A percentile compares a stretch with the other conserved stretches of the same genome.
phyloP scores from a whole-genome alignment of 2,888 invertebrate genomes.

The Melikaiella ostensackeni region DNA sequence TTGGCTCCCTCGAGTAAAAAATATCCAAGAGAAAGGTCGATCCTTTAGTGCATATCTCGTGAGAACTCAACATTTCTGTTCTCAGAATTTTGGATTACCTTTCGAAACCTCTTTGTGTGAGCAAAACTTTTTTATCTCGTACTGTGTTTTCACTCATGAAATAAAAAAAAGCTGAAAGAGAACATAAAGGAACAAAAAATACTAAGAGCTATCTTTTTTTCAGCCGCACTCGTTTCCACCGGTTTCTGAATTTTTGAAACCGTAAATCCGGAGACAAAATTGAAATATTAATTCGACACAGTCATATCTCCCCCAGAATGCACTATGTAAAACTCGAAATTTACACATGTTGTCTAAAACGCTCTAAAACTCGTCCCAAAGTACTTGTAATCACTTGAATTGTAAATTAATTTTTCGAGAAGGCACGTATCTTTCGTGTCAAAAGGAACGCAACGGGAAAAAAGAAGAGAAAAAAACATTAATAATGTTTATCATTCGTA shows the following conservation, averaged over 20 bases:
- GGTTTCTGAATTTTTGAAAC: constrained; percentile 1
- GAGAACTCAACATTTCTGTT: too few species aligned
- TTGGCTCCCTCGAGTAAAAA: background rate
- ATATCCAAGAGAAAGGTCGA: background rate
- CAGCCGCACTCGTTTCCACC: background rate
- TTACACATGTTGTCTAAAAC: constrained; percentile 11
- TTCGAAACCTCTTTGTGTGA: background rate
- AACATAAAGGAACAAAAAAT: background rate
- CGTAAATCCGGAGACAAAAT: background rate
- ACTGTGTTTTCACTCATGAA: too few species aligned
- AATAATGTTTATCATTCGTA: background rate
- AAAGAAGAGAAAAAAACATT: background rate
- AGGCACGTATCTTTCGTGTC: constrained; percentile 31
- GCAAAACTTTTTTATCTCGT: background rate
- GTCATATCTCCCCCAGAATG: background rate
- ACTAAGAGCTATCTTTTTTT: background rate
- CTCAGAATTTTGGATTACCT: too few species aligned
- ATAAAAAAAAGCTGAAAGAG: background rate
- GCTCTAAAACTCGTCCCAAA: constrained; percentile 38
- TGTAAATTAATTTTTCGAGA: constrained; percentile 29
- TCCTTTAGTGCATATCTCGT: background rate
- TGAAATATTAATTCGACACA: background rate
- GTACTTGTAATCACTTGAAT: constrained; percentile 36
- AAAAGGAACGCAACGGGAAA: background rate
- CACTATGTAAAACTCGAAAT: constrained; percentile 22